Conservation (phyloP, 2,113 vertebrate species). For the Jaculus jaculus region DNA sequence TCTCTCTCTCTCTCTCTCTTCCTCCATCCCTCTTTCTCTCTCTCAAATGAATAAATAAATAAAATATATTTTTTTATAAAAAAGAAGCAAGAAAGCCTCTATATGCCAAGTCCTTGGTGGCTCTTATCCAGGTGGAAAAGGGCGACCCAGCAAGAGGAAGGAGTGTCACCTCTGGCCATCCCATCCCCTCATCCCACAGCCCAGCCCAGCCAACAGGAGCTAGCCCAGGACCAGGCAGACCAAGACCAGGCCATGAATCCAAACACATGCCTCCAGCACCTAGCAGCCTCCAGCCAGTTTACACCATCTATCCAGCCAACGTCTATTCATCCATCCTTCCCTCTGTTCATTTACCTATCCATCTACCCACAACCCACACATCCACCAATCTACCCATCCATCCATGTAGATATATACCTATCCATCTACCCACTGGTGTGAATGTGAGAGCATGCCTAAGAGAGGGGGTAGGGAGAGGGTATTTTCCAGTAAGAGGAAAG, state of each 20-base stretch:
- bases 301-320: not conserved
- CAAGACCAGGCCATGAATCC: not conserved
- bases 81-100: too few species aligned
- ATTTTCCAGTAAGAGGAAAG: not conserved
- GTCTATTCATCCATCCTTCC: too few species aligned
- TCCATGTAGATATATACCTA: too few species aligned
- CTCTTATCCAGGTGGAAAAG: not conserved
- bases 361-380: too few species aligned
- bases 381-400: too few species aligned
- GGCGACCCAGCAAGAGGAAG: not conserved
- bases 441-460: not conserved
- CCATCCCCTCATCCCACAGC: not conserved
- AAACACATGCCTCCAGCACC: not conserved
- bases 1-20: too few species aligned
- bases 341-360: not conserved
- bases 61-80: too few species aligned
- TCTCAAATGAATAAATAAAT: too few species aligned
- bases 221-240: not conserved
- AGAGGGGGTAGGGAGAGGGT: too few species aligned
- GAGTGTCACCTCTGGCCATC: rapidly evolving
- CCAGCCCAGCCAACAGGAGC: not conserved
- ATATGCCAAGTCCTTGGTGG: not conserved
- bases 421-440: not conserved
- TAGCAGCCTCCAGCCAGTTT: slow-evolving; percentile 11
- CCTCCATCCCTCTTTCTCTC: too few species aligned